A percentile compares a stretch with the other conserved stretches of the same genome.
phyloP scores from a whole-genome alignment of 2,888 invertebrate genomes.

The Operophtera brumata region DNA sequence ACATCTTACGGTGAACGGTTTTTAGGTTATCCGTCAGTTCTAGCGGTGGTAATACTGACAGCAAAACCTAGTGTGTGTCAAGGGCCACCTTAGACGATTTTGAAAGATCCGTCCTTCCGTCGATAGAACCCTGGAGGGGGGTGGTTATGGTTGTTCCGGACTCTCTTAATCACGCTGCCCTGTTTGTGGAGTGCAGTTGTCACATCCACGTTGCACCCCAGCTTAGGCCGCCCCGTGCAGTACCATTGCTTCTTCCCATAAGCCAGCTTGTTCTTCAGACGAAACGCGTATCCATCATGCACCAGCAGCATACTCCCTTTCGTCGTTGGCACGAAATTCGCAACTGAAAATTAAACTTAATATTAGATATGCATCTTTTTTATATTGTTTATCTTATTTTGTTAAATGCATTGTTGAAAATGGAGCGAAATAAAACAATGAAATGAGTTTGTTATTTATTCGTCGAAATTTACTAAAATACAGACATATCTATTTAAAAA shows the following conservation, averaged over 20 bases:
- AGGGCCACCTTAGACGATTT: constrained; percentile 63
- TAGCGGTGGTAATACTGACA: too few species aligned
- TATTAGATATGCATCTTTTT: not conserved
- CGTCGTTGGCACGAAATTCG: constrained; percentile 65
- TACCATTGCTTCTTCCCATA: constrained; percentile 76
- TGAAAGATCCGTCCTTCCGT: constrained; percentile 65
- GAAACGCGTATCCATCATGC: constrained; percentile 66
- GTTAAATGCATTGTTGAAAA: not conserved
- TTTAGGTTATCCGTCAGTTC: too few species aligned
- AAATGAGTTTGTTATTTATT: not conserved
- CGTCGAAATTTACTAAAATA: not conserved
- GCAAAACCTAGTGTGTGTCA: too few species aligned
- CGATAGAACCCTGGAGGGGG: constrained; percentile 65
- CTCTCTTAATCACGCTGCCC: constrained; percentile 57
- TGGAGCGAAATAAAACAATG: not conserved
- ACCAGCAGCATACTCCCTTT: constrained; percentile 68
- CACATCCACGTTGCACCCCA: constrained; percentile 68
- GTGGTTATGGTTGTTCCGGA: constrained; percentile 65
- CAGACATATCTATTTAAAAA: too few species aligned
- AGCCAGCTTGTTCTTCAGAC: constrained; percentile 69
- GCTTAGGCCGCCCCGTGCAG: constrained; percentile 64
- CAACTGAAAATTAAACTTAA: constrained; percentile 54
- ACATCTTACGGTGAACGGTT: too few species aligned
- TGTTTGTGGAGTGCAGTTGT: constrained; percentile 57
- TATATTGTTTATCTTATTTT: not conserved